A percentile compares a stretch with the other conserved stretches of the same genome.
Conservation (phyloP, 2,113 vertebrate genomes). For the Albula glossodonta region DNA sequence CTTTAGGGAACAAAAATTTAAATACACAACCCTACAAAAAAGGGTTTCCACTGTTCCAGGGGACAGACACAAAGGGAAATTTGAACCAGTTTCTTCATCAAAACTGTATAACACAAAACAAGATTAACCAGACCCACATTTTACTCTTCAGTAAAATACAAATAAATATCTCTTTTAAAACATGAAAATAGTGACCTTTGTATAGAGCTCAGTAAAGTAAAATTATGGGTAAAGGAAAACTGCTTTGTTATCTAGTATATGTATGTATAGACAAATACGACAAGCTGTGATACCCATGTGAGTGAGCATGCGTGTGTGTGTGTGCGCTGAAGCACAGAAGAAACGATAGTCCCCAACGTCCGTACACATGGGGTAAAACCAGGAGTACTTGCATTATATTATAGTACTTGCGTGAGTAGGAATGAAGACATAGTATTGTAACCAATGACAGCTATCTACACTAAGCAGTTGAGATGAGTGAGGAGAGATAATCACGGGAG, state of each 20-base stretch:
- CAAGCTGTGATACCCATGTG: neutral
- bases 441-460: no score
- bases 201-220: slow-evolving; percentile 4
- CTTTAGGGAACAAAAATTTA: neutral
- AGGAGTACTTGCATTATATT: neutral
- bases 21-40: slow-evolving; percentile 35
- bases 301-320: slow-evolving; percentile 16
- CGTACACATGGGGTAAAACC: neutral
- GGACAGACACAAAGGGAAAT: slow-evolving; percentile 18
- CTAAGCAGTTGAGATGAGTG: neutral
- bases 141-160: slow-evolving; percentile 22
- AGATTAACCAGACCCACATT: slow-evolving; percentile 33
- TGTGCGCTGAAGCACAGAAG: neutral
- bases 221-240: neutral
- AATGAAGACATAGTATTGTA: no score
- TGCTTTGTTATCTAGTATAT: slow-evolving; percentile 7
- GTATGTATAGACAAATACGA: no score
- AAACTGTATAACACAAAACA: slow-evolving; percentile 17
- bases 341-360: neutral
- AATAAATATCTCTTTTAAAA: slow-evolving; percentile 46
- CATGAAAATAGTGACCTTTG: slow-evolving; percentile 39
- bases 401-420: neutral
- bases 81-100: slow-evolving; percentile 7
- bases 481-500: neutral
- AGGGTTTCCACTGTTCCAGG: slow-evolving; percentile 22